Base-by-base conservation (phyloP, 2,888 invertebrate species). In the Netelia melanura region DNA sequence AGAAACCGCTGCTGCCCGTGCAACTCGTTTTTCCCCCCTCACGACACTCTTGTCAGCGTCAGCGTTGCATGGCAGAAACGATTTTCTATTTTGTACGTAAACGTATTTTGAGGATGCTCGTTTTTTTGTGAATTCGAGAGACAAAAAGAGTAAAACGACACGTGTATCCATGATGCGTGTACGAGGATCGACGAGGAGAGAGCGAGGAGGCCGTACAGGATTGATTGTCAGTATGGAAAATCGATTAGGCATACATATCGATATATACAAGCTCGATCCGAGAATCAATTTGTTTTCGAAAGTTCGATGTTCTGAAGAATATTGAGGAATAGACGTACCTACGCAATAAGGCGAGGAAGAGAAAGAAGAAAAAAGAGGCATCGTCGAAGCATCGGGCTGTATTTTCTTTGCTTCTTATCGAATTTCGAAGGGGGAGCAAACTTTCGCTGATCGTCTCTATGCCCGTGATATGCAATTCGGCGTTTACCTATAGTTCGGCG, bases 271-370 rank as follows among this genome's bases (percentile, higher is more conserved):
- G 21, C 21, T 14, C 44, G 23, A 23, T 11, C 58, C 44, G 43
- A 9, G 78, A 67, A 83, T 83, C 78, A 83, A 83, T 83, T 67
- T 65, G 43, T 78, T 74, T 83, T 78, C 67, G 58, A 83, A 62
- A 68, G 72, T 71, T 78, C 68, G 64, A 43, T 38, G 74, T 78
- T 52, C 44, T 30, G n/a, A 43, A 43, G 65, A 38, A 74, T 64
- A 56, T 52, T 70, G 43, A 62, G 30, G 48, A 44, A 48, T 48
- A 48, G 14, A 14, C 14, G 11, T 48, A 14, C 14, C 3, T 48
- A 14, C 3, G 48, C 14, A 23, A 77, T 54, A 77, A 38, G 38
- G 17, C 64, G 30, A 52, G 64, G 21, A 70, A 76, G 48, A 25
- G 17, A 68, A 54, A 54, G 8, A 56, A 52, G 54, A 23, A 70